Conservation (phyloP, 2,797 vertebrate species). For the Neosilurus mollespiculum region DNA sequence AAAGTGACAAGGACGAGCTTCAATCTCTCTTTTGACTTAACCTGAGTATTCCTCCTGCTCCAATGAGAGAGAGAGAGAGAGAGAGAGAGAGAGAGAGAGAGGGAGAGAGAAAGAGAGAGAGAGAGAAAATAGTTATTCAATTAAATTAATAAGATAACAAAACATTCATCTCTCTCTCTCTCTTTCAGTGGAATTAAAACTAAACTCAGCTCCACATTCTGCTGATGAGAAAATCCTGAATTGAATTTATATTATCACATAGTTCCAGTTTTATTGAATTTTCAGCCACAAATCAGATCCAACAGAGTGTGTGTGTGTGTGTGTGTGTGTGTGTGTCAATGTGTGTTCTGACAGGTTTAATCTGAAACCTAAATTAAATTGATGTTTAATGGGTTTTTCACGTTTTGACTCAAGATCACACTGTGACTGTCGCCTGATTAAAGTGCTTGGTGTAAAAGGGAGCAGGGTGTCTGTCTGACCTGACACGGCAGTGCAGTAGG, state of each 20-base stretch:
- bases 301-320: background rate
- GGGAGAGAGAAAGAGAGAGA: background rate
- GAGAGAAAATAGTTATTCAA: background rate
- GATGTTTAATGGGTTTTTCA: slow-evolving; percentile 28
- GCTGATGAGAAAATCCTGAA: slow-evolving; percentile 71
- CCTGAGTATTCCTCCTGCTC: background rate
- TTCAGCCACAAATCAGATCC: slow-evolving; percentile 34
- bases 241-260: slow-evolving; percentile 64
- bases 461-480: background rate
- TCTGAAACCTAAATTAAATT: slow-evolving; percentile 20
- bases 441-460: slow-evolving; percentile 18
- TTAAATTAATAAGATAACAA: slow-evolving; percentile 16
- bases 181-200: slow-evolving; percentile 60
- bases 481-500: background rate
- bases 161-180: background rate
- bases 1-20: background rate
- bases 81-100: background rate
- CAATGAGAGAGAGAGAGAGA: background rate
- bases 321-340: background rate
- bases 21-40: slow-evolving; percentile 19
- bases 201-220: slow-evolving; percentile 61
- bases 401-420: slow-evolving; percentile 3
- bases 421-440: background rate
- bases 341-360: background rate
- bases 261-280: slow-evolving; percentile 66